Base-by-base conservation (phyloP, 2,113 vertebrate species). In the Cinclus cinclus region DNA sequence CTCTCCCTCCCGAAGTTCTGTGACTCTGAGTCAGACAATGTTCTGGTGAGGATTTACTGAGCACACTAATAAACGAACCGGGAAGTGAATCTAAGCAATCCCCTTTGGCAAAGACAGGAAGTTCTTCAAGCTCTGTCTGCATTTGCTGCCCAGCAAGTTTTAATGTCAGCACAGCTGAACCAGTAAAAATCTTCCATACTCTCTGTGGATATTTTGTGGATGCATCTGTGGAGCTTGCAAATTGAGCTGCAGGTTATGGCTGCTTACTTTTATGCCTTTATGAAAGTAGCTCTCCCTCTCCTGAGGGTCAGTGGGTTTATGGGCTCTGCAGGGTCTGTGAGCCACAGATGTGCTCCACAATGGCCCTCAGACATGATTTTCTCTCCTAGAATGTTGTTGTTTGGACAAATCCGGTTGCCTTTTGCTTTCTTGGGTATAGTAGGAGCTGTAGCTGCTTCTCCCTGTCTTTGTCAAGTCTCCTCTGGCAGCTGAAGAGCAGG, bases 101-200 rank as follows among this genome's bases (percentile, higher is more conserved):
- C 30, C n/a, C 33, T 2, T 13, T 30, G 28, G 44, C 0, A 0
- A 53, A 49, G 50, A 23, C 25, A 59, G 68, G 50, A 44, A 39
- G 25, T 79, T 39, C 74, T 31, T 83, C 50, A 59, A 23, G 24
- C 62, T 59, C 59, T 59, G n/a, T 44, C 44, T 3, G 3, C 15
- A 2, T 52, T 15, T 10, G 12, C 49, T 71, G 49, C 52, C 75
- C 11, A 5, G 60, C n/a, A 39, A 35, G 23, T 77, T 81, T 77
- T 68, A 20, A 58, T 22, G 59, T 68, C 30, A 24, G 69, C 8
- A 3, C 53, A 73, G 47, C 59, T 81, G 69, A 73, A 81, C 37
- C 17, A 58, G 58, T 50, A 15, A 42, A 53, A 83, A 19, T 71
- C 49, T 67, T 50, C 53, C 55, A 5, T 63, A 24, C 25, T 71